Evolutionary conservation across 2,888 invertebrate genomes (phyloP).

Genomic region (Didymodactylos carnosus): DNA sequence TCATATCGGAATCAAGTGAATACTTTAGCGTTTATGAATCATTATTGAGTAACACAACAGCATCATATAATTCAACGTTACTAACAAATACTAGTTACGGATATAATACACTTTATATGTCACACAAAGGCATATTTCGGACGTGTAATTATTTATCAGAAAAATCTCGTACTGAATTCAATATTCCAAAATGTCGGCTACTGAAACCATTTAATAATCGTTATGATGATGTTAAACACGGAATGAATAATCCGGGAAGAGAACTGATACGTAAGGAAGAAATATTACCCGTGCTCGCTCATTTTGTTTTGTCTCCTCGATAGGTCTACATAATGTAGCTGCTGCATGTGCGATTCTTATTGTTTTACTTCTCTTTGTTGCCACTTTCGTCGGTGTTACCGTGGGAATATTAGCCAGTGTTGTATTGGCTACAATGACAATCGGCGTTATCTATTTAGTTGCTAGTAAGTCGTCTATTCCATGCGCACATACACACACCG

Average conservation of each 20-base stretch:
- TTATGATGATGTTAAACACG: neutral
- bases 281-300: too few relatives aligned
- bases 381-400: neutral
- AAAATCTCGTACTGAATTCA: neutral
- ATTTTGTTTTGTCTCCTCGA: too few relatives aligned
- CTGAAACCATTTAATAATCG: neutral
- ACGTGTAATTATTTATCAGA: neutral
- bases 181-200: neutral
- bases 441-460: neutral
- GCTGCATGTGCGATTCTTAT: neutral
- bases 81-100: neutral
- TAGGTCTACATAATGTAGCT: neutral
- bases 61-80: neutral
- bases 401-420: neutral
- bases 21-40: neutral
- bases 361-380: neutral
- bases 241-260: neutral
- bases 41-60: neutral
- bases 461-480: neutral
- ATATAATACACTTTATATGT: neutral
- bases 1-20: neutral
- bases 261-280: neutral
- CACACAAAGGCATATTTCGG: neutral
- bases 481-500: too few relatives aligned
- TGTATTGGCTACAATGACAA: neutral